Conservation (phyloP, 2,113 vertebrate genomes). For the Phylloscopus trochilus region DNA sequence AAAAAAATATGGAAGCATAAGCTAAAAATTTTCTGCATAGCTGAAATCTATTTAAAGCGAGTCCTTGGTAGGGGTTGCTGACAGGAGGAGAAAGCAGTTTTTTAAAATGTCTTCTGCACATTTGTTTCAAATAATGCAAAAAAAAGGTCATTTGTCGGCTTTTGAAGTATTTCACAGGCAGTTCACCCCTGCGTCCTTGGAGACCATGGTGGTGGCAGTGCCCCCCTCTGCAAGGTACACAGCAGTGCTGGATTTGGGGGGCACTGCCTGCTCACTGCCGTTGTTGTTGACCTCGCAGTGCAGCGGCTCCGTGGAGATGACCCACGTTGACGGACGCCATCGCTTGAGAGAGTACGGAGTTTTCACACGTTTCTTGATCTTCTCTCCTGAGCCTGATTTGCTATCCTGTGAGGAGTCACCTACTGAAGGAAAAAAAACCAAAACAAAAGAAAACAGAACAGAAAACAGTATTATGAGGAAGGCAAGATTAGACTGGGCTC, state of each 20-base stretch:
- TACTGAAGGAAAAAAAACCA: constrained; percentile 50
- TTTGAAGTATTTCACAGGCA: constrained; percentile 81
- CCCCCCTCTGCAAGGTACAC: constrained; percentile 89
- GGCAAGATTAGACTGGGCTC: not conserved
- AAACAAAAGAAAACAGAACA: not conserved
- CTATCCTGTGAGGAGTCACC: constrained; percentile 83
- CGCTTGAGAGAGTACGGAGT: constrained; percentile 96
- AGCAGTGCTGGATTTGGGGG: constrained; percentile 91
- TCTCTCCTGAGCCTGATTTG: constrained; percentile 87
- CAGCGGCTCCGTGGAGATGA: constrained; percentile 89
- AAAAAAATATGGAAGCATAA: constrained; percentile 85
- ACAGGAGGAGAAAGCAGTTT: constrained; percentile 77
- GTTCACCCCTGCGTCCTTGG: constrained; percentile 81
- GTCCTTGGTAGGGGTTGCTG: constrained; percentile 78
- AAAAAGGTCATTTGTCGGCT: constrained; percentile 61
- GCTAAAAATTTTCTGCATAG: constrained; percentile 95
- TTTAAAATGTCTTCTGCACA: constrained; percentile 67
- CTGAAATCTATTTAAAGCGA: constrained; percentile 97
- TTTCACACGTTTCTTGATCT: constrained; percentile 98
- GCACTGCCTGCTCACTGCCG: constrained; percentile 66
- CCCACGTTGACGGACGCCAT: constrained; percentile 97
- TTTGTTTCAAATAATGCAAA: constrained; percentile 72
- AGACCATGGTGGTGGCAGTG: constrained; percentile 81
- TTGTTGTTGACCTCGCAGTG: constrained; percentile 87
- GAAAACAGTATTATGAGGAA: not conserved